phyloP scores from a whole-genome alignment of 2,888 invertebrate genomes.

The Andricus quercusramuli region DNA sequence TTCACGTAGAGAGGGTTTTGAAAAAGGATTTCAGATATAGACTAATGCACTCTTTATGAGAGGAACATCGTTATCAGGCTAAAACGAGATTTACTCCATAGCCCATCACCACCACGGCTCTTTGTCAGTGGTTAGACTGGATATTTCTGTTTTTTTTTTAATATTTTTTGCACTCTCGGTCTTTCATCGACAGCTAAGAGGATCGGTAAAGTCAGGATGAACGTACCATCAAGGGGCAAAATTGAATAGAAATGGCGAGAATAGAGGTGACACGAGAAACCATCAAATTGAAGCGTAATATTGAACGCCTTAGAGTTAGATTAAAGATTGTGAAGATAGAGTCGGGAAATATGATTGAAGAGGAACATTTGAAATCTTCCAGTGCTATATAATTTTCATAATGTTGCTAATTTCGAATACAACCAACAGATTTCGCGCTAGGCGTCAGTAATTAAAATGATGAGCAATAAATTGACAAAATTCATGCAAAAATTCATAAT shows the following conservation, averaged over 20 bases:
- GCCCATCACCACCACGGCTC: conserved; percentile 14
- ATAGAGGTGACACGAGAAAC: conserved; percentile 9
- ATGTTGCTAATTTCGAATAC: no score
- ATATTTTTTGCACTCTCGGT: conserved; percentile 23
- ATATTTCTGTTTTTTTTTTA: conserved; percentile 23
- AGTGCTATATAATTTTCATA: no score
- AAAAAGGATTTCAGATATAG: conserved; percentile 17
- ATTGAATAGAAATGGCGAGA: conserved; percentile 27
- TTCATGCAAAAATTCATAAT: neutral
- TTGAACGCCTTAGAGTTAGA: neutral
- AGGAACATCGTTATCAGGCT: conserved; percentile 28
- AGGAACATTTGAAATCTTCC: neutral
- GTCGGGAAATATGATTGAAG: neutral
- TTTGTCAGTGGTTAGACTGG: conserved; percentile 16
- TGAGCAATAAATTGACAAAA: no score
- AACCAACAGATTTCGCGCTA: no score
- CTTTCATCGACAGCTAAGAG: conserved; percentile 39
- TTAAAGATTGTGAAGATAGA: neutral
- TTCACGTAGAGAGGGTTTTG: conserved; percentile 1
- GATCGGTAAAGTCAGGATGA: conserved; percentile 30
- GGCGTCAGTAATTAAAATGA: no score
- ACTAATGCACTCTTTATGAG: conserved; percentile 32
- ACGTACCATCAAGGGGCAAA: conserved; percentile 2
- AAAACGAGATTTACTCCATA: conserved; percentile 32
- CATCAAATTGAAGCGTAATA: conserved; percentile 14